Conservation (phyloP, 1,140 invertebrate species). For the Atopsyche davidsoni region DNA sequence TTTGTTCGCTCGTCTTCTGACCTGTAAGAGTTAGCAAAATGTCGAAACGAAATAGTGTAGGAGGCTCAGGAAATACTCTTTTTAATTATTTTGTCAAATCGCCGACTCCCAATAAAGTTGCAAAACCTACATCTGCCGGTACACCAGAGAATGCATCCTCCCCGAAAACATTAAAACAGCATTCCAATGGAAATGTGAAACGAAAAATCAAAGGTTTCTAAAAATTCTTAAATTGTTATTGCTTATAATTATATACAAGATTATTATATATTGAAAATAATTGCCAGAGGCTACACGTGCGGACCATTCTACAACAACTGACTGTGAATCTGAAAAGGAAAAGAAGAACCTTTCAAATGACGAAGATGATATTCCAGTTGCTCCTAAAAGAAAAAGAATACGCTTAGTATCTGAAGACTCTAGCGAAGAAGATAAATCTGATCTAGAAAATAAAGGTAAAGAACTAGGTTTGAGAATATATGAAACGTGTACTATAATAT, state of each 20-base stretch:
- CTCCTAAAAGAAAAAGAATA: conserved; percentile 38
- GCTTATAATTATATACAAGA: too few species aligned
- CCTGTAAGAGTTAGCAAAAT: conserved; percentile 34
- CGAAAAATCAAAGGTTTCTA: conserved; percentile 14
- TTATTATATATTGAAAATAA: too few species aligned
- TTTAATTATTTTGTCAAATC: conserved; percentile 55
- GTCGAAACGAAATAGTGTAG: conserved; percentile 42
- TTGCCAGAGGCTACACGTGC: not conserved
- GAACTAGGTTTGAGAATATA: conserved; percentile 29
- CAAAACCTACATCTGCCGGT: conserved; percentile 33
- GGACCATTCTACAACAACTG: conserved; percentile 3
- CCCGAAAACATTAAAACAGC: conserved; percentile 4
- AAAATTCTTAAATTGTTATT: too few species aligned
- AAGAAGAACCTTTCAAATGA: conserved; percentile 32
- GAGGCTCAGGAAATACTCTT: conserved; percentile 45
- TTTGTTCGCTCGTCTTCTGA: too few species aligned
- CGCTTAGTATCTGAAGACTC: conserved; percentile 45
- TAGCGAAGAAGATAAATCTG: conserved; percentile 45
- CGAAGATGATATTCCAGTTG: conserved; percentile 37
- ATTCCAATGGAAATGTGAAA: conserved; percentile 4
- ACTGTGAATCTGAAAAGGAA: conserved; percentile 7
- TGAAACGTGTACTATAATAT: not conserved
- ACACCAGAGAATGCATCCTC: conserved; percentile 8
- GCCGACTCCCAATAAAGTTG: conserved; percentile 31
- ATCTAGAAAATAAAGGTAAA: conserved; percentile 42